phyloP scores from a whole-genome alignment of 64 coral and sea anemone genomes.

The Anthopleura sola region DNA sequence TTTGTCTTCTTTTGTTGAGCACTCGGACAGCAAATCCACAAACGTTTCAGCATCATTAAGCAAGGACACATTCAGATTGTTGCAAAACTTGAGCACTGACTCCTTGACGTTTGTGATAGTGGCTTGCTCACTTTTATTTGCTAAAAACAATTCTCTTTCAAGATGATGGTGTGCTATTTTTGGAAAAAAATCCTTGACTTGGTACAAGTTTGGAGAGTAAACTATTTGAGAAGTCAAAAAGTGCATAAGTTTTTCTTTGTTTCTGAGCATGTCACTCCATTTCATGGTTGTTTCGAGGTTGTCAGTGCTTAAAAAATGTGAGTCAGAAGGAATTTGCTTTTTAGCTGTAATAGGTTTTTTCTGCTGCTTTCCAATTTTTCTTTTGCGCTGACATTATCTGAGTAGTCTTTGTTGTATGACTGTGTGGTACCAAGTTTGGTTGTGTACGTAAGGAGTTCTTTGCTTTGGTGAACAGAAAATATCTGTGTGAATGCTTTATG shows the following conservation, averaged over 20 bases:
- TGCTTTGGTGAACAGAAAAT: slow-evolving; percentile 26
- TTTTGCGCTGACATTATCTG: slow-evolving; percentile 10
- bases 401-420: slow-evolving; percentile 38
- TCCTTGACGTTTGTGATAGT: no score
- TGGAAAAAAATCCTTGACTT: not conserved
- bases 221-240: slow-evolving; percentile 34
- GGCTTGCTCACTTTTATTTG: not conserved
- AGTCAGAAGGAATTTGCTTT: slow-evolving; percentile 31
- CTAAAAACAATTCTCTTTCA: not conserved
- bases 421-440: slow-evolving; percentile 23
- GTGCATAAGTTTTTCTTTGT: slow-evolving; percentile 19
- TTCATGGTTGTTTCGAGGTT: slow-evolving; percentile 26
- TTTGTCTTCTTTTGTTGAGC: not conserved
- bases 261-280: slow-evolving; percentile 28
- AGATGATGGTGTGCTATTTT: not conserved
- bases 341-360: slow-evolving; percentile 12
- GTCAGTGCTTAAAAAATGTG: slow-evolving; percentile 38
- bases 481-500: slow-evolving; percentile 24
- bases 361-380: slow-evolving; percentile 9
- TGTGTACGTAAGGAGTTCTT: slow-evolving; percentile 22
- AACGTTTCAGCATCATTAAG: slow-evolving; percentile 10
- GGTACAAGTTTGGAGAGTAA: slow-evolving; percentile 18
- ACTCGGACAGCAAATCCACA: slow-evolving; percentile 22
- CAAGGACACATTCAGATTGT: not conserved
- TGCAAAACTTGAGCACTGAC: not conserved